Evolutionary conservation across 2,797 vertebrate species (phyloP), one percentile per base, ranked within the genome.

Genomic region (Oryzias sinensis): DNA sequence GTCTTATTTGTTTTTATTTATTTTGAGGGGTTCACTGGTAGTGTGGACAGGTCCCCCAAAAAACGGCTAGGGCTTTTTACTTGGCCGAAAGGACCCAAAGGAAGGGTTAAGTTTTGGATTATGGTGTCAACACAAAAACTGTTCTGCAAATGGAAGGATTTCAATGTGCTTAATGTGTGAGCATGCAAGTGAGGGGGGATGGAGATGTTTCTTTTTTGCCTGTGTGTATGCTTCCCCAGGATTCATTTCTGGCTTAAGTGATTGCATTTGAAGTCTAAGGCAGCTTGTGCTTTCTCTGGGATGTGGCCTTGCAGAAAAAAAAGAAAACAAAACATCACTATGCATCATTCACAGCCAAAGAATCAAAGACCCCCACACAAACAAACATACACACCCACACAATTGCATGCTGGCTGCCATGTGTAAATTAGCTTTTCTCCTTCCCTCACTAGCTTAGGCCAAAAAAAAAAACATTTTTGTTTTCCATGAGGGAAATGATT

Each of bases 311-410:
- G 75, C 33, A 37, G 8, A 9, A 37, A 37, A 37, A 37, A 37
- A 37, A 37, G 76, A 84, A 49, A 43, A 80, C 70, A 80, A 71
- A 67, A 70, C 56, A 75, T 88, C 85, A 74, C 75, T 56, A 20
- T 53, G 42, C 60, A 86, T 86, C 75, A 85, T 67, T 53, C 71
- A 87, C 86, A 87, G 50, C 76, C 77, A 74, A 72, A 74, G 65
- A 85, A 68, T 72, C 65, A 74, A 69, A 72, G 54, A 53, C 55
- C 58, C 42, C n/a, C 11, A 57, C 24, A 51, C 62, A 72, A 51
- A 49, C 50, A 45, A 24, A 59, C 53, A 51, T 44, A 44, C 43
- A 44, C 43, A 24, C 42, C 46, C 53, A 37, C 46, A 48, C 25
- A 53, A 22, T 43, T 46, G 60, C 51, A 61, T 14, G 20, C 49